phyloP scores from a whole-genome alignment of 64 coral and sea anemone species.

The Montipora foliosa region DNA sequence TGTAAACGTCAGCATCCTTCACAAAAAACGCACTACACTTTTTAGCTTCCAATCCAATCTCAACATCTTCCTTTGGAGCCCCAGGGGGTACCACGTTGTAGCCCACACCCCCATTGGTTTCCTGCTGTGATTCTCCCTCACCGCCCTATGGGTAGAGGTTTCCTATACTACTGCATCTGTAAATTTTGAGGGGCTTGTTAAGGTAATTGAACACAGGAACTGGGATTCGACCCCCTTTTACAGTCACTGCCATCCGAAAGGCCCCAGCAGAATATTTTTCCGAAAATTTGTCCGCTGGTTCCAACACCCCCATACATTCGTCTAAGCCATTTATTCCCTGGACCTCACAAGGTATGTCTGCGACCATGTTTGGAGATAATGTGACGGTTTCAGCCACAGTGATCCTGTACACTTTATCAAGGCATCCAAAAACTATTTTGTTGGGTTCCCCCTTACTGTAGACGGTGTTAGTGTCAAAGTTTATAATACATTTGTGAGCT shows the following conservation, averaged over 20 bases:
- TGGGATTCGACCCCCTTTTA: conserved; percentile 33
- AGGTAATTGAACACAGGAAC: conserved; percentile 22
- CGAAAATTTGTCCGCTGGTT: conserved; percentile 18
- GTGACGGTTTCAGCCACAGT: conserved; percentile 21
- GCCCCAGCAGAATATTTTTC: conserved; percentile 7
- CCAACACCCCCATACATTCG: conserved; percentile 10
- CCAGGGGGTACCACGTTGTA: not conserved
- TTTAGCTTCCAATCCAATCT: not conserved
- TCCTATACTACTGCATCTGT: conserved; percentile 16
- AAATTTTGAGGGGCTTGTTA: conserved; percentile 28
- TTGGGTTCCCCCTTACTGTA: not conserved
- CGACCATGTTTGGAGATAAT: conserved; percentile 29
- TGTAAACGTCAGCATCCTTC: too few relatives aligned
- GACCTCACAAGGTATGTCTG: not conserved
- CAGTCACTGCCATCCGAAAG: conserved; percentile 1
- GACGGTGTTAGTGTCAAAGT: conserved; percentile 2
- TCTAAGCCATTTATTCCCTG: not conserved
- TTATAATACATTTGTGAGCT: conserved; percentile 54
- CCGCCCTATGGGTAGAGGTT: not conserved
- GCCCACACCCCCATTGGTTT: not conserved
- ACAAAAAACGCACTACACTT: not conserved
- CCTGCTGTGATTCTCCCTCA: not conserved
- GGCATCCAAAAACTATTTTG: conserved; percentile 5
- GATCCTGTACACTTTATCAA: conserved; percentile 34
- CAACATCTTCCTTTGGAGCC: not conserved